Evolutionary conservation across 2,888 invertebrate genomes (phyloP).

Genomic region (Chrysotoxum bicinctum): DNA sequence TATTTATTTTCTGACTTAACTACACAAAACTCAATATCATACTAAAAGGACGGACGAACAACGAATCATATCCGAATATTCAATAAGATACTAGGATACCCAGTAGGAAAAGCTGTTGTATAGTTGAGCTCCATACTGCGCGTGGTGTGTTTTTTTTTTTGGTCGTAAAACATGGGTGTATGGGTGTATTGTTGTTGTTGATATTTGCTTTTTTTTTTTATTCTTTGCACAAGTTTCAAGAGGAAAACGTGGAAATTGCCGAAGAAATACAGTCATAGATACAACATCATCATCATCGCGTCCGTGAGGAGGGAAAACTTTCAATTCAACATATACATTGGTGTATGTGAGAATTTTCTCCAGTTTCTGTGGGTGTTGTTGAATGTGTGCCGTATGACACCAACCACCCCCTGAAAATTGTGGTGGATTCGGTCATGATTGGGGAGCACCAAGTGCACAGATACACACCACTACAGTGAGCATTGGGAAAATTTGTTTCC

Average conservation of each 20-base stretch:
- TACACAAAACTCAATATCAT: constrained; percentile 82
- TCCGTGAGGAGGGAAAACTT: constrained; percentile 44
- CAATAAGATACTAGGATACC: constrained; percentile 70
- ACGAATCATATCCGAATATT: constrained; percentile 74
- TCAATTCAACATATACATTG: constrained; percentile 55
- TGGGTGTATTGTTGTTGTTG: constrained; percentile 61
- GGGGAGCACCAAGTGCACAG: constrained; percentile 34
- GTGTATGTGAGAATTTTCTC: constrained; percentile 69
- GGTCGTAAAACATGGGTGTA: constrained; percentile 17
- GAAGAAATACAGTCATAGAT: constrained; percentile 31
- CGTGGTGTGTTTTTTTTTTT: constrained; percentile 36
- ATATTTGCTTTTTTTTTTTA: constrained; percentile 28
- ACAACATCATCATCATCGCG: neutral
- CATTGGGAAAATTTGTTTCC: constrained; percentile 51
- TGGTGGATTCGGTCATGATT: constrained; percentile 50
- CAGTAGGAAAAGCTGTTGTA: constrained; percentile 69
- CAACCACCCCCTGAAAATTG: constrained; percentile 60
- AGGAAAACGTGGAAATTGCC: constrained; percentile 68
- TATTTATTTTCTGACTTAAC: constrained; percentile 80
- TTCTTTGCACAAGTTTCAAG: constrained; percentile 18
- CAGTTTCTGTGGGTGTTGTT: constrained; percentile 41
- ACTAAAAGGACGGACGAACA: constrained; percentile 81
- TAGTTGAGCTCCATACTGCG: constrained; percentile 57
- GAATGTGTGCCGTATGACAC: constrained; percentile 28
- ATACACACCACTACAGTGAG: constrained; percentile 22